Conservation (phyloP, 2,113 vertebrate species). For the Sterrhoptilus dennistouni region DNA sequence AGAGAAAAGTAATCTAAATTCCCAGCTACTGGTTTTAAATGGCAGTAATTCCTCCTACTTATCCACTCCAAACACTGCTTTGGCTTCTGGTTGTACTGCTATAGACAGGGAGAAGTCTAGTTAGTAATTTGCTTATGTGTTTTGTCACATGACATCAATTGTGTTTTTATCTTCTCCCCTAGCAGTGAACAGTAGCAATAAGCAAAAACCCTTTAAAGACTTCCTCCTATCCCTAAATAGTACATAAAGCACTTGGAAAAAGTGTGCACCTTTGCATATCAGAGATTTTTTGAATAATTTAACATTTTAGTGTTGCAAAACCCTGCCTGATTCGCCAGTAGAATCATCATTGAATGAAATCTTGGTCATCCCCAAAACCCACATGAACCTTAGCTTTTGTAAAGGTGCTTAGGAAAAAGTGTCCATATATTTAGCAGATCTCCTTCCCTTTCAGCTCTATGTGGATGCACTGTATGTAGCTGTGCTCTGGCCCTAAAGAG, state of each 20-base stretch:
- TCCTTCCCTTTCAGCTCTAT: background rate
- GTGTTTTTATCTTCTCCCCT: background rate
- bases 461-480: background rate
- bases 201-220: background rate
- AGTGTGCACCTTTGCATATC: background rate
- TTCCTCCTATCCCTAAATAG: background rate
- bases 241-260: background rate
- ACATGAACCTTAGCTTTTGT: background rate
- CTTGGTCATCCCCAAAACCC: fast-evolving
- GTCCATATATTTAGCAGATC: background rate
- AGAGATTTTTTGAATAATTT: background rate
- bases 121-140: background rate
- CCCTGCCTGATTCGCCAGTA: background rate
- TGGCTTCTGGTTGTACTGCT: background rate
- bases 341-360: background rate
- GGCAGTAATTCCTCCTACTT: fast-evolving
- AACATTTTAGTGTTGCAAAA: background rate
- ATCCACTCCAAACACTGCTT: background rate
- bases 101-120: background rate
- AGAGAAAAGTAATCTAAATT: background rate
- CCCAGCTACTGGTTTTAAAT: background rate
- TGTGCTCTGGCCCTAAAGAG: background rate
- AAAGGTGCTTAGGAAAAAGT: background rate
- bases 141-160: background rate
- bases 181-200: fast-evolving